phyloP scores from a whole-genome alignment of 2,888 invertebrate genomes.

The Acrobasis repandana region DNA sequence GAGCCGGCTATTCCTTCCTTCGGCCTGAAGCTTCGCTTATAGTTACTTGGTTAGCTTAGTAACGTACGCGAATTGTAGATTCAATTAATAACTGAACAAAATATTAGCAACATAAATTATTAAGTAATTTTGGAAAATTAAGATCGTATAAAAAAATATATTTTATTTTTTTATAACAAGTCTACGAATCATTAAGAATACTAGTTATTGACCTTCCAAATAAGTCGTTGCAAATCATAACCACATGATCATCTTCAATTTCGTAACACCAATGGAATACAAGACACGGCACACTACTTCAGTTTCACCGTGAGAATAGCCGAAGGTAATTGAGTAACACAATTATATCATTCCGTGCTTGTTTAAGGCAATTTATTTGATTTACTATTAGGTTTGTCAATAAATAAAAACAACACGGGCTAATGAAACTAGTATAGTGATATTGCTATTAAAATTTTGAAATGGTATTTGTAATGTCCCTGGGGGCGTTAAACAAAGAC shows the following conservation, averaged over 20 bases:
- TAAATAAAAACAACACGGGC: conserved; percentile 14
- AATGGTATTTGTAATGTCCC: conserved; percentile 8
- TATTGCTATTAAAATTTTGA: conserved; percentile 3
- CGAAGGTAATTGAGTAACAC: conserved; percentile 37
- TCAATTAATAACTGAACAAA: no score
- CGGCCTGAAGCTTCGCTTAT: no score
- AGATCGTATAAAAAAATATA: no score
- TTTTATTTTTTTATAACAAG: no score
- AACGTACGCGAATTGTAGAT: no score
- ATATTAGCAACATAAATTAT: no score
- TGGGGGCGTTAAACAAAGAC: background rate
- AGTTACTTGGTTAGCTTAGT: no score
- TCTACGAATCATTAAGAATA: conserved; percentile 31
- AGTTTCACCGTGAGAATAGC: conserved; percentile 68
- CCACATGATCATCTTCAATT: conserved; percentile 10
- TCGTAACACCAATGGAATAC: conserved; percentile 48
- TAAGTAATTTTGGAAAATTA: no score
- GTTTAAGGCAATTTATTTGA: conserved; percentile 17
- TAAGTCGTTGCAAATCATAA: conserved; percentile 9
- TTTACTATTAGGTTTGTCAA: conserved; percentile 17
- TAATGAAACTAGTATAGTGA: conserved; percentile 5
- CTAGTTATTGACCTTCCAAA: conserved; percentile 27
- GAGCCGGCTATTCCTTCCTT: no score
- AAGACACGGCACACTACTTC: conserved; percentile 61
- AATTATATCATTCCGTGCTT: conserved; percentile 12